Percentiles rank a stretch among this genome's conserved stretches.
Evolutionary conservation across 2,888 invertebrate genomes (phyloP).

Genomic region (Adela reaumurella): DNA sequence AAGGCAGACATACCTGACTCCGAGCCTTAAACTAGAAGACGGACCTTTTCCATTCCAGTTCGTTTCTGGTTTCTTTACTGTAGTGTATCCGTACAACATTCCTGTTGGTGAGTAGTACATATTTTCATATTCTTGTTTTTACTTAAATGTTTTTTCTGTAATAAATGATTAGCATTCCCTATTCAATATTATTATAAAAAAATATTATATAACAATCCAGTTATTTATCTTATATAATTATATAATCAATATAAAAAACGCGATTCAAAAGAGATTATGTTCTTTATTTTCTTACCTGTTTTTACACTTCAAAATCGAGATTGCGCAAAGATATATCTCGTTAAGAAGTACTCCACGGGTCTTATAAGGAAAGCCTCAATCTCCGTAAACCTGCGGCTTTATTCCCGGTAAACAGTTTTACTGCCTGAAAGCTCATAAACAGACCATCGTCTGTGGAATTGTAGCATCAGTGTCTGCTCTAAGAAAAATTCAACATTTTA

Average conservation of each 20-base stretch:
- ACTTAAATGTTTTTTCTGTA: too few relatives aligned
- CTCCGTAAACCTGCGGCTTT: background rate
- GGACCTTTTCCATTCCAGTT: constrained; percentile 61
- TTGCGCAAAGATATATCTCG: too few relatives aligned
- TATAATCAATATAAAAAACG: too few relatives aligned
- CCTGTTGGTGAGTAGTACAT: constrained; percentile 56
- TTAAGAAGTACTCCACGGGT: too few relatives aligned
- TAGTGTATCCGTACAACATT: constrained; percentile 63
- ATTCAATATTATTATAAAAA: too few relatives aligned
- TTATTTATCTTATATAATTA: too few relatives aligned
- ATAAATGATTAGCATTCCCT: too few relatives aligned
- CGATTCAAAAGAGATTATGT: too few relatives aligned
- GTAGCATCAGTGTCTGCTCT: background rate
- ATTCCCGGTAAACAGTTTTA: background rate
- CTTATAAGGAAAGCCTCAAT: background rate
- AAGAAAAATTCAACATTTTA: constrained; percentile 3
- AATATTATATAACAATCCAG: too few relatives aligned
- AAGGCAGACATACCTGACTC: constrained; percentile 45
- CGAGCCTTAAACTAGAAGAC: constrained; percentile 54
- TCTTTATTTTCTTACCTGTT: too few relatives aligned
- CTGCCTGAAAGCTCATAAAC: background rate
- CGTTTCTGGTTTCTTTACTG: constrained; percentile 58
- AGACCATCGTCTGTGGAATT: constrained; percentile 1
- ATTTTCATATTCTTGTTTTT: constrained; percentile 6
- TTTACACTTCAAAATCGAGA: too few relatives aligned